Percentiles rank a stretch among this genome's conserved stretches.
Conservation (phyloP, 2,113 vertebrate genomes). For the Steatornis caripensis region DNA sequence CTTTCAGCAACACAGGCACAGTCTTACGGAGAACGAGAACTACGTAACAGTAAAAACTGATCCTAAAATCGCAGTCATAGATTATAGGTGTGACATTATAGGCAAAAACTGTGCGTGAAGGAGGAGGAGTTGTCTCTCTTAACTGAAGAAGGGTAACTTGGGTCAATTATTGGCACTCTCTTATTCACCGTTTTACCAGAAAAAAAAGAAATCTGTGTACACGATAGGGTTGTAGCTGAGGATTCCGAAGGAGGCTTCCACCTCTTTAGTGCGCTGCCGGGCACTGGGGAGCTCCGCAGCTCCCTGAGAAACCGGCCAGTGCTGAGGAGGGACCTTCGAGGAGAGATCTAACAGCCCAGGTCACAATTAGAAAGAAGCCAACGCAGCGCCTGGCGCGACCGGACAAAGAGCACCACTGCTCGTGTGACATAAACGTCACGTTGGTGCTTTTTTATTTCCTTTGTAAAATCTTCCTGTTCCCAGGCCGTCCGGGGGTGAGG, state of each 20-base stretch:
- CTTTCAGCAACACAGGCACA: not conserved
- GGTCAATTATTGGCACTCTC: not conserved
- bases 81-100: not conserved
- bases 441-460: too few relatives aligned
- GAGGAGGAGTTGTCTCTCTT: not conserved
- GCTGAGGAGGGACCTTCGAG: not conserved
- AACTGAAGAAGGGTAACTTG: not conserved
- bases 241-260: rapidly evolving
- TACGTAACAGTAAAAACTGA: not conserved
- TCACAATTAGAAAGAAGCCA: rapidly evolving
- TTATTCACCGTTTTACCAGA: not conserved
- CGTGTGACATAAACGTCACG: too few relatives aligned
- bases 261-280: not conserved
- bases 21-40: not conserved
- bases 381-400: too few relatives aligned
- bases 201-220: not conserved
- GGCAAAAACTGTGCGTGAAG: not conserved
- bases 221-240: not conserved
- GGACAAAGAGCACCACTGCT: too few relatives aligned
- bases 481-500: too few relatives aligned
- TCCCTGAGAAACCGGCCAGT: not conserved
- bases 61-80: not conserved
- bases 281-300: not conserved
- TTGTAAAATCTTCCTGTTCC: too few relatives aligned
- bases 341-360: rapidly evolving